Conservation (phyloP, 2,888 invertebrate species). For the Tipula vernalis region DNA sequence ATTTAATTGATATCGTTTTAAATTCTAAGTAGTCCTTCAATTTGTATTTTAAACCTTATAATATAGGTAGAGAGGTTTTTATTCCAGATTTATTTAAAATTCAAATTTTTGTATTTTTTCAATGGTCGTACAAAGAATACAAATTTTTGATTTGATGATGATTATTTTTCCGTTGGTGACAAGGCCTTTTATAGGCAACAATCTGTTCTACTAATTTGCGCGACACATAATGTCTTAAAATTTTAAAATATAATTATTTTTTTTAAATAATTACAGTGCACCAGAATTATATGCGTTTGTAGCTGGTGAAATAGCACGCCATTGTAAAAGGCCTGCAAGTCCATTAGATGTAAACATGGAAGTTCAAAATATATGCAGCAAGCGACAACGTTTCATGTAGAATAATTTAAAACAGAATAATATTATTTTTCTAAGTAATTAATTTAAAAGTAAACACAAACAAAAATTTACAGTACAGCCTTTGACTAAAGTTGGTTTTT, state of each 20-base stretch:
- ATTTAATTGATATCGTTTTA: no score
- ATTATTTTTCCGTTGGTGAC: no score
- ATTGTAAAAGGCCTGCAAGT: conserved; percentile 55
- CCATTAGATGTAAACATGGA: conserved; percentile 64
- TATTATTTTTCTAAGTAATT: not conserved
- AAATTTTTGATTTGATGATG: no score
- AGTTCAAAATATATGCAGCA: conserved; percentile 56
- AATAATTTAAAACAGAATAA: conserved; percentile 13
- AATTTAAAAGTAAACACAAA: not conserved
- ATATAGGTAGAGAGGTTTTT: no score
- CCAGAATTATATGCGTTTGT: conserved; percentile 60
- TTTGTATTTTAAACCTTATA: no score
- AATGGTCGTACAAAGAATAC: no score
- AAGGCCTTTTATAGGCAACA: no score
- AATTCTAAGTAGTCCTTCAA: no score
- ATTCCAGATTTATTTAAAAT: no score
- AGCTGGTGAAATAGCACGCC: conserved; percentile 57
- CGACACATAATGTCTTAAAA: not conserved
- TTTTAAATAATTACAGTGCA: conserved; percentile 17
- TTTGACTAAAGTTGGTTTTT: not conserved
- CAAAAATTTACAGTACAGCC: not conserved
- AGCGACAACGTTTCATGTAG: conserved; percentile 60
- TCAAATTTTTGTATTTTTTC: no score
- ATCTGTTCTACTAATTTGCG: no score
- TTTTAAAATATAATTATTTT: not conserved